phyloP scores from a whole-genome alignment of 2,888 invertebrate genomes.

The Epistrophe eligans region DNA sequence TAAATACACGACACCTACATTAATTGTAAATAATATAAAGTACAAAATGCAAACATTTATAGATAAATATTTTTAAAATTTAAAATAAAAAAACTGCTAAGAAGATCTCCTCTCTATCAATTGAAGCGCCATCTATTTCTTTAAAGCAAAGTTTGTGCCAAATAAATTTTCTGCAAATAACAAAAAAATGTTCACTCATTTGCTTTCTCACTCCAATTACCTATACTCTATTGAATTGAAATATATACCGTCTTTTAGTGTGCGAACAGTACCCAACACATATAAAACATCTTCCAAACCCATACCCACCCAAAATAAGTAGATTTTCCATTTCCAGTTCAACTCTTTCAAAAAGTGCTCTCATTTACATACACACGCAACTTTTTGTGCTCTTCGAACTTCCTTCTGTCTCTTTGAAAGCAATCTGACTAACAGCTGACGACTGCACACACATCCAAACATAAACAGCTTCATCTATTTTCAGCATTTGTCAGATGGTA shows the following conservation, averaged over 20 bases:
- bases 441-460: slow-evolving; percentile 3
- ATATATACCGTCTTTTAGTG: neutral
- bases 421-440: slow-evolving; percentile 36
- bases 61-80: neutral
- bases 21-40: no score
- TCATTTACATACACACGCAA: neutral
- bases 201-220: neutral
- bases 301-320: neutral
- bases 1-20: no score
- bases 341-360: neutral
- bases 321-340: neutral
- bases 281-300: neutral
- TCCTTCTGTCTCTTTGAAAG: neutral
- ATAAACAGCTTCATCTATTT: slow-evolving; percentile 36
- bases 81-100: neutral
- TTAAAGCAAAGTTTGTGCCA: neutral
- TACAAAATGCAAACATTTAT: no score
- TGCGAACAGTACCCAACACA: slow-evolving; percentile 3
- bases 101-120: neutral
- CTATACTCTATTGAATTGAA: neutral
- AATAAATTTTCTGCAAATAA: slow-evolving; percentile 12
- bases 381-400: neutral
- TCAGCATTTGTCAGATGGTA: slow-evolving; percentile 36
- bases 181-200: slow-evolving; percentile 1
- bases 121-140: neutral